Conservation (phyloP, 2,888 invertebrate species). For the Saturnia pavonia region DNA sequence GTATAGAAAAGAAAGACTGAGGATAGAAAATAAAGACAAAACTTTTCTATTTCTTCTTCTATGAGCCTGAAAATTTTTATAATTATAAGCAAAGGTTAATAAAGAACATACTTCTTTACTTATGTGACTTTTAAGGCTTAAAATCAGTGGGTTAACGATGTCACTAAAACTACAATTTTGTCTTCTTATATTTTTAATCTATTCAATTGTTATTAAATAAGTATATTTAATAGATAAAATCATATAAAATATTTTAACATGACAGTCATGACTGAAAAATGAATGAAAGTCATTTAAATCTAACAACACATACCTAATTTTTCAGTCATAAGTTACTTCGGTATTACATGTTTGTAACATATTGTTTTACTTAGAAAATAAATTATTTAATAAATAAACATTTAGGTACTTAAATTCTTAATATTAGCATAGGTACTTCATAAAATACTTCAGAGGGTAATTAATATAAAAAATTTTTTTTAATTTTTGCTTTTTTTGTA, state of each 20-base stretch:
- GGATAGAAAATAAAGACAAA: too few species aligned
- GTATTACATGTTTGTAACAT: constrained; percentile 11
- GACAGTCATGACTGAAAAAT: constrained; percentile 80
- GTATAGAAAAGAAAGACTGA: too few species aligned
- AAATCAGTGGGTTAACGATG: too few species aligned
- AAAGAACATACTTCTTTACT: too few species aligned
- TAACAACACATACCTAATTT: constrained; percentile 48
- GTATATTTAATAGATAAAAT: neutral
- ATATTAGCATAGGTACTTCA: neutral
- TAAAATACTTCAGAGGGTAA: neutral
- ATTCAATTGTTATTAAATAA: too few species aligned
- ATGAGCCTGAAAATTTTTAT: too few species aligned
- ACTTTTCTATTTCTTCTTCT: too few species aligned
- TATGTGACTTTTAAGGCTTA: too few species aligned
- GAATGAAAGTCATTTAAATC: constrained; percentile 44
- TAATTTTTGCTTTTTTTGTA: neutral
- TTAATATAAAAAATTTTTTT: neutral
- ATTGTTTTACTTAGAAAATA: constrained; percentile 15
- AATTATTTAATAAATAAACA: constrained; percentile 10
- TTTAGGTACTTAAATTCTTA: constrained; percentile 12
- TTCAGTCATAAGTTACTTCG: constrained; percentile 76
- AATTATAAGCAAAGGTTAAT: too few species aligned
- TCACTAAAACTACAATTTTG: too few species aligned
- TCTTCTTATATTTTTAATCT: too few species aligned
- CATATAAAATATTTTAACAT: constrained; percentile 21